A percentile compares a stretch with the other conserved stretches of the same genome.
Evolutionary conservation across 1,140 invertebrate species (phyloP).

Genomic region (Danaus melanippus): DNA sequence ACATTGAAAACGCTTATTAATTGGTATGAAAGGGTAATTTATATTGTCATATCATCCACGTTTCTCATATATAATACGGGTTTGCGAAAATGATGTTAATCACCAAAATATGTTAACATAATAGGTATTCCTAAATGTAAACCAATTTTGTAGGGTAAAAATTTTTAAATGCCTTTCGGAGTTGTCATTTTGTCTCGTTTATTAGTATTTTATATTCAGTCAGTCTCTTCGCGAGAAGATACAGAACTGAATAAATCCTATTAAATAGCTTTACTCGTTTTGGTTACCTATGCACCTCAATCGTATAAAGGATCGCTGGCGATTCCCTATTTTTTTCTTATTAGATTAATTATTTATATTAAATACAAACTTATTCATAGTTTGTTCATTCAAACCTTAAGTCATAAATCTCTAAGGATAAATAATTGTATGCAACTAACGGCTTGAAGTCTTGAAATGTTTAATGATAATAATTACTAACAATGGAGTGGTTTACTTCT

Average conservation of each 20-base stretch:
- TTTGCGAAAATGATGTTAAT: constrained; percentile 71
- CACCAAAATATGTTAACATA: constrained; percentile 68
- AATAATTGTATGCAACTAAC: constrained; percentile 59
- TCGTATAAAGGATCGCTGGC: constrained; percentile 63
- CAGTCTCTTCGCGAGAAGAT: constrained; percentile 39
- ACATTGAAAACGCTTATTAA: constrained; percentile 73
- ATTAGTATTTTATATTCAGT: constrained; percentile 63
- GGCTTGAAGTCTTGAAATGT: constrained; percentile 59
- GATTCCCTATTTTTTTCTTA: constrained; percentile 58
- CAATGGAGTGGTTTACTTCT: constrained; percentile 59
- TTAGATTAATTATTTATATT: constrained; percentile 64
- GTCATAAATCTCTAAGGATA: constrained; percentile 28
- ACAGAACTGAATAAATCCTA: constrained; percentile 44
- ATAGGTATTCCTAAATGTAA: constrained; percentile 63
- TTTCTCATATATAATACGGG: constrained; percentile 72
- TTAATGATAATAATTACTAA: constrained; percentile 57
- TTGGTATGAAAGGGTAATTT: constrained; percentile 73
- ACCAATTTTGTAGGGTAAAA: constrained; percentile 62
- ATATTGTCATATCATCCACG: constrained; percentile 72
- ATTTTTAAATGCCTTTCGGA: constrained; percentile 65
- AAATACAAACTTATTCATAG: constrained; percentile 47
- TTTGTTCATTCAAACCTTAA: constrained; percentile 48
- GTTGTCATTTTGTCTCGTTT: constrained; percentile 62
- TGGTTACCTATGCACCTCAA: constrained; percentile 62
- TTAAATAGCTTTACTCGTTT: constrained; percentile 61